Evolutionary conservation across 2,113 vertebrate species (phyloP).

Genomic region (Melanotaenia duboulayi): DNA sequence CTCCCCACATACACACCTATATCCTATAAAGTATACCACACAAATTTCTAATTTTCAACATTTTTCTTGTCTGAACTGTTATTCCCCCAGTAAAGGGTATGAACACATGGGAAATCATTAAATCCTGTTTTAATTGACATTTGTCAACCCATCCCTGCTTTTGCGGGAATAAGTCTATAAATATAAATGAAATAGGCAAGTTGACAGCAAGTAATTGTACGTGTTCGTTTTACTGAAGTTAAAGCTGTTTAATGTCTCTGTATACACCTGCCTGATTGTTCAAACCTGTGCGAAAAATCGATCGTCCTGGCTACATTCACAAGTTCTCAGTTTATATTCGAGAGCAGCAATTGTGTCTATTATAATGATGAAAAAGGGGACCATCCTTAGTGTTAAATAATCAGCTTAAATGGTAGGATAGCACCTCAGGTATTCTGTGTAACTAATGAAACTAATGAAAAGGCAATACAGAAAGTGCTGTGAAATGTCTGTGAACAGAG

Average conservation of each 20-base stretch:
- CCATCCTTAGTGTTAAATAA: constrained; percentile 40
- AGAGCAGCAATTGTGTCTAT: constrained; percentile 10
- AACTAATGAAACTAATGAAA: constrained; percentile 66
- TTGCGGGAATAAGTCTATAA: too few relatives aligned
- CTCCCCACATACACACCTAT: too few relatives aligned
- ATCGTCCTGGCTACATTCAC: constrained; percentile 1
- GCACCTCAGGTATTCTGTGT: constrained; percentile 45
- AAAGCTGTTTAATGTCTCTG: constrained; percentile 12
- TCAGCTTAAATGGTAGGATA: constrained; percentile 49
- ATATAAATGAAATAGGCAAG: too few relatives aligned
- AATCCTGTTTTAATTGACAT: too few relatives aligned
- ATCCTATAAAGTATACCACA: too few relatives aligned
- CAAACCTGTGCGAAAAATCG: constrained; percentile 18
- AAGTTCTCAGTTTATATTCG: constrained; percentile 22
- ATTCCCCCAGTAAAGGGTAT: too few relatives aligned
- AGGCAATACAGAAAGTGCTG: constrained; percentile 35
- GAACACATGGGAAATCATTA: too few relatives aligned
- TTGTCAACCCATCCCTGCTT: not conserved
- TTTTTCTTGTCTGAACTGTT: too few relatives aligned
- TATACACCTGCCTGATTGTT: constrained; percentile 31
- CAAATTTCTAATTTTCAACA: too few relatives aligned
- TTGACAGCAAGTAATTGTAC: constrained; percentile 26
- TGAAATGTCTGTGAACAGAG: constrained; percentile 48
- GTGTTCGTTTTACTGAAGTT: constrained; percentile 25
- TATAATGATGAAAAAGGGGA: constrained; percentile 8